Evolutionary conservation across 2,888 invertebrate genomes (phyloP), one percentile per base, ranked within the genome.

Genomic region (Allacma fusca): DNA sequence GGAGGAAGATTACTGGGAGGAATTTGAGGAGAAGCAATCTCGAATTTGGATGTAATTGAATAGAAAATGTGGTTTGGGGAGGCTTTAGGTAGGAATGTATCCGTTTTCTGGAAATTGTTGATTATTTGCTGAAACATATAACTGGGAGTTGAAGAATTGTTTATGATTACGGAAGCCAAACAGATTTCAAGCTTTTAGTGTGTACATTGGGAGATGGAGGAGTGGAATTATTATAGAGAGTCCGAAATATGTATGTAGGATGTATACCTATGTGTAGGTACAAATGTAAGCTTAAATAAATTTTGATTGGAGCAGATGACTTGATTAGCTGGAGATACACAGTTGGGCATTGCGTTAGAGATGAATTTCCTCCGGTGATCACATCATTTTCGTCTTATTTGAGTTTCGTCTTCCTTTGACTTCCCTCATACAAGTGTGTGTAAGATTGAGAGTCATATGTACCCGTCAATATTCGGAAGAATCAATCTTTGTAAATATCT

Each of bases 401-500:
- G n/a, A n/a, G 19, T 50, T 13, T 50, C 50, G 2, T 13, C n/a
- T 50, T 50, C 50, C 50, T 50, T 50, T 50, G 50, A 50, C 16
- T 50, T n/a, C 50, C 16, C 50, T 2, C 19, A 50, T n/a, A n/a
- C 50, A 13, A 12, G 16, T 5, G 16, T 9, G 2, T 50, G 16
- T 50, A 50, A 50, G n/a, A 13, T 50, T n/a, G 34, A 9, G 9
- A 34, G 34, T 34, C 34, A 34, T 24, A 24, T 44, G 43, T 44
- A 44, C 50, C 24, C 24, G 44, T 44, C 70, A 70, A 70, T 70
- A 23, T 71, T 71, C 57, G 57, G 21, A 26, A 57, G 71, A 71
- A 71, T 71, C 71, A 57, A 71, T 71, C 71, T 71, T 71, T 71
- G 71, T 71, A 50, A 71, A 71, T 71, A 71, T 71, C 50, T 50